Evolutionary conservation across 2,888 invertebrate species (phyloP), one percentile per base, ranked within the genome.

Genomic region (Tethea ocularis): DNA sequence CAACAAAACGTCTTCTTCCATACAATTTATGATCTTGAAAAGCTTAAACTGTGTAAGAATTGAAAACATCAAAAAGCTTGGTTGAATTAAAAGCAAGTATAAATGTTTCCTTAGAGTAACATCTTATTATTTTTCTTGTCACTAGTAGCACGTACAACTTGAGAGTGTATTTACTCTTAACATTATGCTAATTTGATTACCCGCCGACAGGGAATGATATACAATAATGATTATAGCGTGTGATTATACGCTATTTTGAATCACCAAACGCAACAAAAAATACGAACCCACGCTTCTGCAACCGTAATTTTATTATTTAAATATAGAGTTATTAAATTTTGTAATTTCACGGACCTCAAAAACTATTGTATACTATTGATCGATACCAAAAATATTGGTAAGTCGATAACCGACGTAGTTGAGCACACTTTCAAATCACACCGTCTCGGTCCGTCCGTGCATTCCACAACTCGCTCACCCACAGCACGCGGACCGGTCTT

Each of bases 381-480:
- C 51, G 17, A 13, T 54, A 46, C 10, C 33, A 20, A 54, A 51
- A 15, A n/a, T n/a, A 26, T 52, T 23, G 52, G 24, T 26, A 52
- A 52, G 26, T 81, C 82, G 83, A 84, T 84, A 84, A 78, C 80
- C 79, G 75, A 77, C 75, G 76, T 77, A 80, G 67, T 79, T 74
- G 79, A 80, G 78, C 80, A 88, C 84, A 91, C 89, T 92, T 91
- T 91, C 89, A 89, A 91, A 91, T 88, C 84, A 84, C 82, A 78
- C 79, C 78, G 83, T 77, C 82, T 85, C 78, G 75, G 87, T 86
- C 82, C 87, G 88, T 89, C 89, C 80, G 78, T 88, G 87, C 93
- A 93, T 93, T 91, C 93, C 92, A 82, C 85, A 86, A 90, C 91
- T 87, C 83, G 91, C 89, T 93, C 91, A 93, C 92, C 92, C 91